phyloP scores from a whole-genome alignment of 2,113 vertebrate species.

The Pomatorhinus ruficollis region DNA sequence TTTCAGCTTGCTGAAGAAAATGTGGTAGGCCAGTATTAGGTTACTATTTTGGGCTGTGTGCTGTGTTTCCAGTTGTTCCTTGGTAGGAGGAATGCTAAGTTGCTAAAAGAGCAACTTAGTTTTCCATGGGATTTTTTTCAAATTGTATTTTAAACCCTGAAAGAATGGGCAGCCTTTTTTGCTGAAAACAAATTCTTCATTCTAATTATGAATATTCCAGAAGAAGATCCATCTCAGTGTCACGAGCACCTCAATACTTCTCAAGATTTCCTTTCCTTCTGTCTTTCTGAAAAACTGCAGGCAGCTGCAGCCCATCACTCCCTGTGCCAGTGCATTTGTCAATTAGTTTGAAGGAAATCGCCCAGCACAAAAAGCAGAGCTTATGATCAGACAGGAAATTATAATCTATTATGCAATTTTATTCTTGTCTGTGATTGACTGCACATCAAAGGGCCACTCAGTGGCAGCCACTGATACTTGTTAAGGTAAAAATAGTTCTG shows the following conservation, averaged over 20 bases:
- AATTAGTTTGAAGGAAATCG: slow-evolving; percentile 21
- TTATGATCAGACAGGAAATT: slow-evolving; percentile 45
- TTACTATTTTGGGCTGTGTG: not conserved
- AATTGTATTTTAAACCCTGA: not conserved
- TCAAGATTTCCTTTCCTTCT: slow-evolving; percentile 10
- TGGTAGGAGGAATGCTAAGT: not conserved
- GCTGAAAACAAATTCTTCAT: not conserved
- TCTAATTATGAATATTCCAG: not conserved
- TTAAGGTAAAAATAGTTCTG: slow-evolving; percentile 12
- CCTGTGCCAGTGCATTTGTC: slow-evolving; percentile 8
- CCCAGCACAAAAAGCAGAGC: not conserved
- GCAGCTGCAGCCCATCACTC: slow-evolving; percentile 27
- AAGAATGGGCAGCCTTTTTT: not conserved
- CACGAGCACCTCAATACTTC: not conserved
- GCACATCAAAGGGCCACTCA: slow-evolving; percentile 17
- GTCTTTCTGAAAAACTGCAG: not conserved
- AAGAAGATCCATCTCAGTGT: not conserved
- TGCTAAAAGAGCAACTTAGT: not conserved
- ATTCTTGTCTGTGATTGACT: slow-evolving; percentile 32
- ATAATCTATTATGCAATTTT: slow-evolving; percentile 43
- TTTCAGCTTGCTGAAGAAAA: not conserved
- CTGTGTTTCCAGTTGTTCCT: not conserved
- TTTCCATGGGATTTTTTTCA: not conserved
- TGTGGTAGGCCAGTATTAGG: not conserved
- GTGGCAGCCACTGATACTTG: not conserved